Percentiles rank a stretch among this genome's conserved stretches.
phyloP scores from a whole-genome alignment of 2,797 vertebrate genomes.

The Macrochelys suwanniensis region DNA sequence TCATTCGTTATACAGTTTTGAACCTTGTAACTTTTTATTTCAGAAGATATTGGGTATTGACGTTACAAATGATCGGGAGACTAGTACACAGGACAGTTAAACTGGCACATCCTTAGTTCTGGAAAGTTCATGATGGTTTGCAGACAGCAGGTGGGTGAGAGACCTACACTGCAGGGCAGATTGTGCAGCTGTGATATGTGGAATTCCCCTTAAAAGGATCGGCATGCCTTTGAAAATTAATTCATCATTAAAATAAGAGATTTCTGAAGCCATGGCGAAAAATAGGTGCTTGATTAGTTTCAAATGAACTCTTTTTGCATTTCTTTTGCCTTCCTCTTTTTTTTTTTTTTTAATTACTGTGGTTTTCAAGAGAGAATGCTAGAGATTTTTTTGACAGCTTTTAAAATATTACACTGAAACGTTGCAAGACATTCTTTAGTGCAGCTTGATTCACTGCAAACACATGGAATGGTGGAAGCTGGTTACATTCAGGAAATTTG shows the following conservation, averaged over 20 bases:
- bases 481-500: neutral
- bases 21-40: neutral
- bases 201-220: constrained; percentile 89
- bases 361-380: constrained; percentile 24
- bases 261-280: constrained; percentile 52
- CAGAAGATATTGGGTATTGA: neutral
- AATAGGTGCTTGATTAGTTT: constrained; percentile 75
- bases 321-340: constrained; percentile 46
- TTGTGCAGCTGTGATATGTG: constrained; percentile 83
- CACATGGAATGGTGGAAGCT: neutral
- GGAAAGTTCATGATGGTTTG: constrained; percentile 70
- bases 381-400: constrained; percentile 23
- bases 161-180: constrained; percentile 80
- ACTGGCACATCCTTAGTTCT: constrained; percentile 54
- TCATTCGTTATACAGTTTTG: neutral
- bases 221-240: constrained; percentile 83
- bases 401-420: neutral
- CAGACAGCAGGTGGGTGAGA: constrained; percentile 79
- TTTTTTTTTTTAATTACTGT: neutral
- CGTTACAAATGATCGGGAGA: neutral
- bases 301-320: constrained; percentile 83
- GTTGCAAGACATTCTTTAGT: neutral
- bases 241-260: constrained; percentile 60
- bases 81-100: neutral
- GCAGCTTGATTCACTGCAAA: neutral